Percentiles rank a stretch among this genome's conserved stretches.
phyloP scores from a whole-genome alignment of 2,888 invertebrate species.

The Cheilosia urbana region DNA sequence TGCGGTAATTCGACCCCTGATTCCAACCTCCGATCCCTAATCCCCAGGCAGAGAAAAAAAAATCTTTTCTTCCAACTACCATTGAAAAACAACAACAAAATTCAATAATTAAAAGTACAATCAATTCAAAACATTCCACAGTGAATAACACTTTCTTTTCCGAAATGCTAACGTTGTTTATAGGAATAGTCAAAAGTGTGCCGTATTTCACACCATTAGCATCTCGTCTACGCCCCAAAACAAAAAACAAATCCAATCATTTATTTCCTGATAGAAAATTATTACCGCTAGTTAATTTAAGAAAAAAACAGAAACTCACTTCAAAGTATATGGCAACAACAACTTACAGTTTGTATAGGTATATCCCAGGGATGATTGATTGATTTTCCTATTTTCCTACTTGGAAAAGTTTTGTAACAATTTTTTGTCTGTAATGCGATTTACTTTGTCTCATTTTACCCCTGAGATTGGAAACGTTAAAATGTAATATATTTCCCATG shows the following conservation, averaged over 20 bases:
- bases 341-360: background rate
- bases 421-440: slow-evolving; percentile 44
- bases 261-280: slow-evolving; percentile 22
- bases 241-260: slow-evolving; percentile 29
- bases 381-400: slow-evolving; percentile 30
- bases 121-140: slow-evolving; percentile 61
- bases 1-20: too few species aligned
- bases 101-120: slow-evolving; percentile 49
- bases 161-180: slow-evolving; percentile 62
- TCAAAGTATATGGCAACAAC: slow-evolving; percentile 15
- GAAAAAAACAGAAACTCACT: slow-evolving; percentile 28
- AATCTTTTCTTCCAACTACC: background rate
- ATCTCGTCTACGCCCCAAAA: slow-evolving; percentile 40
- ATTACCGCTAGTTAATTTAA: slow-evolving; percentile 40
- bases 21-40: too few species aligned
- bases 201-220: slow-evolving; percentile 65
- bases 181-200: slow-evolving; percentile 49
- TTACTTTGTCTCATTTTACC: slow-evolving; percentile 50
- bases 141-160: slow-evolving; percentile 63
- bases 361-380: slow-evolving; percentile 65
- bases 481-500: slow-evolving; percentile 32
- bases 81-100: background rate
- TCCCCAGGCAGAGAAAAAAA: background rate
- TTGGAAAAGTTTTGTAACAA: slow-evolving; percentile 40
- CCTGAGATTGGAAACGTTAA: slow-evolving; percentile 31